Evolutionary conservation across 1,140 invertebrate species (phyloP), one percentile per base, ranked within the genome.

Genomic region (Caenorhabditis remanei): DNA sequence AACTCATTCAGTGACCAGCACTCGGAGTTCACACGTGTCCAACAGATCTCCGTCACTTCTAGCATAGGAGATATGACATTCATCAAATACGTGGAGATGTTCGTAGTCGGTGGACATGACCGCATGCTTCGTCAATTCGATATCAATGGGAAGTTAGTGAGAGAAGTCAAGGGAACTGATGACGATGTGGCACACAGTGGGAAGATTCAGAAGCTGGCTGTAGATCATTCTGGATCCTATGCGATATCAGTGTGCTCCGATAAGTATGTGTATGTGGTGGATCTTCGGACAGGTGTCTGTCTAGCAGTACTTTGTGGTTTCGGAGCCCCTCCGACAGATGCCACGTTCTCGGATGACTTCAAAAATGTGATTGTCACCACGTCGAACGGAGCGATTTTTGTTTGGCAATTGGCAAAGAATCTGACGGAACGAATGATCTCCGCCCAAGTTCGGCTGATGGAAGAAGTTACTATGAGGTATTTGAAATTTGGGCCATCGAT

Each of bases 381-480:
- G 11, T 79, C 71, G n/a, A 79, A 79, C n/a, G 71, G 71, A 79
- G 43, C 71, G 1, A 79, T 79, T 13, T 79, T 79, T n/a, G 41
- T 79, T 79, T 79, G 71, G 71, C 71, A 79, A 79, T 46, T 79
- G n/a, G 71, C 71, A 50, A 79, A 79, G 46, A 79, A 79, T 79
- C n/a, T 79, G 32, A 79, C 71, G 46, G 71, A 79, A 50, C 71
- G 71, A 79, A 79, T 79, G 71, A 79, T 79, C 6, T 79, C 71
- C 53, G 71, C 71, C 53, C 71, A 79, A 79, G 71, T 79, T 50
- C 71, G 71, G 32, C 32, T 79, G 8, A 79, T 79, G 71, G 71
- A 79, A 50, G 71, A 79, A 79, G 71, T 79, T 53, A 79, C 71
- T n/a, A 79, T 79, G 71, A 79, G 71, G 71, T 79, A 79, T 32